Evolutionary conservation across 2,113 vertebrate species (phyloP).

Genomic region (Macaca nemestrina): DNA sequence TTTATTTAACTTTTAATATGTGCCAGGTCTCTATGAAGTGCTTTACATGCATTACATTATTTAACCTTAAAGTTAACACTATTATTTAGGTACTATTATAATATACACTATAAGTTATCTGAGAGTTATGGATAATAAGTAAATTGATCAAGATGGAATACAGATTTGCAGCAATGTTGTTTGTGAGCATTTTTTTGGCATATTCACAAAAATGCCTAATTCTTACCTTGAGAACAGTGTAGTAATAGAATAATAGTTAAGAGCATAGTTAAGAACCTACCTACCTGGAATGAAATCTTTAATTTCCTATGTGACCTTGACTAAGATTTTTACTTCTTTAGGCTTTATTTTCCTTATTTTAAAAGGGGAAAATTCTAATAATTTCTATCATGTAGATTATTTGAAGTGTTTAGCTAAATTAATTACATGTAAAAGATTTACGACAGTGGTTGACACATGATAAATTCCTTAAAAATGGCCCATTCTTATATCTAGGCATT

Average conservation of each 20-base stretch:
- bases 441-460: not conserved
- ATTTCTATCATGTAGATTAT: not conserved
- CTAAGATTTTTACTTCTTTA: not conserved
- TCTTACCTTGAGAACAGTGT: not conserved
- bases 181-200: not conserved
- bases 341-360: conserved; percentile 28
- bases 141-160: not conserved
- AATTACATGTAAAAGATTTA: not conserved
- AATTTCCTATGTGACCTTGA: not conserved
- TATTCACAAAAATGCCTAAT: not conserved
- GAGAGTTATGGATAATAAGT: not conserved
- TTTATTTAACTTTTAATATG: not conserved
- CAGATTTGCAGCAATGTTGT: not conserved
- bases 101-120: not conserved
- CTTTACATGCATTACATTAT: not conserved
- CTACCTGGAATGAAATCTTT: not conserved
- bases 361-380: not conserved
- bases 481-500: not conserved
- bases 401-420: not conserved
- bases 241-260: not conserved
- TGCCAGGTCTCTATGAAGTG: not conserved
- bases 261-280: not conserved
- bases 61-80: not conserved
- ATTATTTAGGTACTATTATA: not conserved
- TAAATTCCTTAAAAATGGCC: not conserved